Evolutionary conservation across 2,888 invertebrate genomes (phyloP).

Genomic region (Bimastos eiseni): DNA sequence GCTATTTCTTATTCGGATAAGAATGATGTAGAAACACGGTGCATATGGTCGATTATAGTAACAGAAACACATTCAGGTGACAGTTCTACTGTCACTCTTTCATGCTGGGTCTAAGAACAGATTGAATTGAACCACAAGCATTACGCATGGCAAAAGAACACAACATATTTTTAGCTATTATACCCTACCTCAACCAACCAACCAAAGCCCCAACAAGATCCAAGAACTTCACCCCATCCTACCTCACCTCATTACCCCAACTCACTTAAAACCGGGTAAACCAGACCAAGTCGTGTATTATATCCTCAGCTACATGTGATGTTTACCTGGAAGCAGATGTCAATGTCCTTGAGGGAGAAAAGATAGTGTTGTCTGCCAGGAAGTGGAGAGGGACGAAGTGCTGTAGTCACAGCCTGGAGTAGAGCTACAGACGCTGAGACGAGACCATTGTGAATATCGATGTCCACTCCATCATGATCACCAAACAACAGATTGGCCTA

Average conservation of each 20-base stretch:
- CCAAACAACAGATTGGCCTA: constrained; percentile 57
- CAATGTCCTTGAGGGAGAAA: constrained; percentile 59
- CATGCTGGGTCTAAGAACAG: no score
- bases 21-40: no score
- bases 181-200: not conserved
- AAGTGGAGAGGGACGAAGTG: constrained; percentile 57
- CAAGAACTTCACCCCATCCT: no score
- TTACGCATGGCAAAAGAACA: no score
- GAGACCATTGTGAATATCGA: constrained; percentile 57
- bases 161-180: not conserved
- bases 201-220: not conserved
- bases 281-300: not conserved
- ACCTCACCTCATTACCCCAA: no score
- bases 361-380: constrained; percentile 60
- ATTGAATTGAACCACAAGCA: no score
- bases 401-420: constrained; percentile 53
- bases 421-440: constrained; percentile 58
- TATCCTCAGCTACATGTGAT: not conserved
- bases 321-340: constrained; percentile 58
- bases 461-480: constrained; percentile 56
- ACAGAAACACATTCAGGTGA: no score
- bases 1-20: no score
- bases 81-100: no score
- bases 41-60: no score
- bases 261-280: not conserved